Evolutionary conservation across 2,888 invertebrate genomes (phyloP), one percentile per base, ranked within the genome.

Genomic region (Xestoiulus laeticollis): DNA sequence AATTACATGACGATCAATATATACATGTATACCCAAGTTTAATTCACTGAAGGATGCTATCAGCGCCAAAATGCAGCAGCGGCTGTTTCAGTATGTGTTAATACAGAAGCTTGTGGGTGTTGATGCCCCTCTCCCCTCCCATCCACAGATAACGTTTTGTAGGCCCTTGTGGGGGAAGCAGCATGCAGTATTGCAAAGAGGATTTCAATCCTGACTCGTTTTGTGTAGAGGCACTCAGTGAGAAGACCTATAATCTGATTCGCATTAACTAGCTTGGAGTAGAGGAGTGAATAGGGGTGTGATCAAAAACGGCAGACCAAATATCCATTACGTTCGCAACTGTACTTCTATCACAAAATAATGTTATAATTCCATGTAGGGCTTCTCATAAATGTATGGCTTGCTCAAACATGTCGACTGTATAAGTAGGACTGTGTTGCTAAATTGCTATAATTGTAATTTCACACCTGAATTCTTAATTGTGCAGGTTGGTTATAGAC

Each of bases 101-200:
- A 48, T 48, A 14, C 48, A 19, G 14, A 48, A 48, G 48, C 48
- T 0, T n/a, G 59, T 59, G 59, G 59, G 59, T 59, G 59, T 59
- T n/a, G 5, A 19, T n/a, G 22, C 3, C 59, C 59, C 59, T 8
- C 59, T 59, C n/a, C 59, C 59, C 48, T 48, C n/a, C 59, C n/a
- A n/a, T n/a, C 14, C 2, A 2, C 59, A 59, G 22, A 59, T 59
- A 59, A 59, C 59, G 59, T n/a, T 59, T 59, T 59, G 59, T 22
- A 59, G 59, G 59, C 59, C 59, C 59, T 59, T 59, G 59, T 19
- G 59, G 59, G 22, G 59, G 48, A 59, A n/a, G n/a, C n/a, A n/a
- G 59, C 0, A 19, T 5, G 59, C n/a, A 59, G 14, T 59, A 59
- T 19, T 1, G 59, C 59, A 59, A 59, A 59, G 59, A 59, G 59